A percentile compares a stretch with the other conserved stretches of the same genome.
Evolutionary conservation across 2,113 vertebrate genomes (phyloP).

Genomic region (Amazona guildingii): DNA sequence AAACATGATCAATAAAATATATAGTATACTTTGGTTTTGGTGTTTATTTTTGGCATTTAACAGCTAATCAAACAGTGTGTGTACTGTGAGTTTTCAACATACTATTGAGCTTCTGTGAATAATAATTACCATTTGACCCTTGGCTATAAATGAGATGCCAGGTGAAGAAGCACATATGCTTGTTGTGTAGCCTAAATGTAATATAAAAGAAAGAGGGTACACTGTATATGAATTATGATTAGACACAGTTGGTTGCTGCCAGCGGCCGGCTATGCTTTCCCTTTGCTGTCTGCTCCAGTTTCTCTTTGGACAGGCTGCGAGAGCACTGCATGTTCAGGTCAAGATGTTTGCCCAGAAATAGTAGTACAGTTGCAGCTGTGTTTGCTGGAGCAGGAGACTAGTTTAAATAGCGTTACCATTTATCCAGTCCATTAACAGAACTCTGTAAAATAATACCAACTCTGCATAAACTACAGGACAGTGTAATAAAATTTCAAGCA

Average conservation of each 20-base stretch:
- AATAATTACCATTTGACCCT: constrained; percentile 73
- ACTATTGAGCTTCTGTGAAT: constrained; percentile 56
- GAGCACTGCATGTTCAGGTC: constrained; percentile 75
- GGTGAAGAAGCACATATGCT: constrained; percentile 73
- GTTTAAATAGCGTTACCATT: constrained; percentile 86
- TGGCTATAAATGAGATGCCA: constrained; percentile 75
- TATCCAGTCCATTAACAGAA: constrained; percentile 87
- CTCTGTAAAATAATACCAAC: constrained; percentile 86
- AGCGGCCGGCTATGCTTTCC: constrained; percentile 72
- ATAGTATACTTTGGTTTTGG: not conserved
- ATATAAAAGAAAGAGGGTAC: constrained; percentile 72
- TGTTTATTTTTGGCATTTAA: constrained; percentile 36
- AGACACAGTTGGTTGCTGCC: constrained; percentile 73
- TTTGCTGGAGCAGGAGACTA: constrained; percentile 79
- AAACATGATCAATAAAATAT: not conserved
- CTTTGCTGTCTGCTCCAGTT: constrained; percentile 83
- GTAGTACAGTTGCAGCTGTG: constrained; percentile 84
- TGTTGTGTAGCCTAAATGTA: constrained; percentile 65
- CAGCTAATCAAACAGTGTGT: constrained; percentile 38
- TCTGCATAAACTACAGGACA: constrained; percentile 80
- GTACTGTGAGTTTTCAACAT: not conserved
- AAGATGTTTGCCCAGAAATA: constrained; percentile 85
- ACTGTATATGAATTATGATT: constrained; percentile 81
- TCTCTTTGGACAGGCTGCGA: constrained; percentile 74
- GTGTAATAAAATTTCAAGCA: constrained; percentile 82